phyloP scores from a whole-genome alignment of 2,113 vertebrate genomes.

The Eolophus roseicapilla region DNA sequence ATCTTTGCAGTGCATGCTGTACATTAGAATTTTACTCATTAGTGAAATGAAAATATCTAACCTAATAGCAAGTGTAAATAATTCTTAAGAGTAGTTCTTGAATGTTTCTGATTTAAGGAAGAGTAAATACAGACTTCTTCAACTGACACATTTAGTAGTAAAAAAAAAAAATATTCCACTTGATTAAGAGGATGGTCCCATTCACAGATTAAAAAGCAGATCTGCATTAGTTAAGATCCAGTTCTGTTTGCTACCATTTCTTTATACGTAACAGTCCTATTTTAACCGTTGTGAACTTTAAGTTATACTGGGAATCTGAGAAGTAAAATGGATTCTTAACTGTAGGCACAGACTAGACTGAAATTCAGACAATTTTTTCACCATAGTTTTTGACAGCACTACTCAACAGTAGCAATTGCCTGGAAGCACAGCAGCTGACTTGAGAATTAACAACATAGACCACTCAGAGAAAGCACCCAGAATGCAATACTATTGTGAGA shows the following conservation, averaged over 20 bases:
- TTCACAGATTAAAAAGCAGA: not conserved
- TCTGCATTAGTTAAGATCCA: not conserved
- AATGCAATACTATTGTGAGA: not conserved
- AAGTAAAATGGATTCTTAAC: not conserved
- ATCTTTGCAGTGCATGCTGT: not conserved
- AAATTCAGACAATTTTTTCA: not conserved
- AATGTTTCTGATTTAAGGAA: not conserved
- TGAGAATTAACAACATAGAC: not conserved
- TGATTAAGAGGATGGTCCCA: not conserved
- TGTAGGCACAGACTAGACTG: not conserved
- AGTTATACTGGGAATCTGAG: not conserved
- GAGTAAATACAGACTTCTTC: not conserved
- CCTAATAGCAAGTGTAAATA: not conserved
- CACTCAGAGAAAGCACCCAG: not conserved
- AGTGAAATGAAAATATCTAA: not conserved
- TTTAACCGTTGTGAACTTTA: not conserved
- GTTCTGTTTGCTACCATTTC: not conserved
- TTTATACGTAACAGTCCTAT: not conserved
- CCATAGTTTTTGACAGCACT: not conserved
- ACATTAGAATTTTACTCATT: not conserved
- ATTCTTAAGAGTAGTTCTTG: not conserved
- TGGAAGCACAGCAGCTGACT: not conserved
- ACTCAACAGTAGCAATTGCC: not conserved
- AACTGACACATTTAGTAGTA: not conserved
- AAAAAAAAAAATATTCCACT: not conserved